Conservation (phyloP, 2,797 vertebrate genomes). For the Avahi laniger region DNA sequence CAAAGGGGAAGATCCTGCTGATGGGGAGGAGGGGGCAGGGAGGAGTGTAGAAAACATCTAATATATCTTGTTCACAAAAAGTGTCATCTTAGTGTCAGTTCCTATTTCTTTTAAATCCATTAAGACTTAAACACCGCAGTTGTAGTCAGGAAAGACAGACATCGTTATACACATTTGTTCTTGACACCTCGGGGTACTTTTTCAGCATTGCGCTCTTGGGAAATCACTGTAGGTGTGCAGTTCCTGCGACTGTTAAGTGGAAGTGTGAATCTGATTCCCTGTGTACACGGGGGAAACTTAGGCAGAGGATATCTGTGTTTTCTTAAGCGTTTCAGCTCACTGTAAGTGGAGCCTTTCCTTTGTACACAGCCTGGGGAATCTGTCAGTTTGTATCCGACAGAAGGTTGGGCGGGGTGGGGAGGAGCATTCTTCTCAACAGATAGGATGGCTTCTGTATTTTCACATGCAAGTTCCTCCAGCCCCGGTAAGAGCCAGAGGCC, state of each 20-base stretch:
- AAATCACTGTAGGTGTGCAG: conserved; percentile 70
- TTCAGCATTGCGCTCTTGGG: conserved; percentile 54
- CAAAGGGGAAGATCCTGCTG: neutral
- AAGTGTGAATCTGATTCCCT: conserved; percentile 65
- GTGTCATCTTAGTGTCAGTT: conserved; percentile 46
- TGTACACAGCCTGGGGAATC: conserved; percentile 14
- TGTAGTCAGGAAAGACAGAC: conserved; percentile 60
- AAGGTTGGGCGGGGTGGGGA: neutral
- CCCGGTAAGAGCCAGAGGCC: neutral
- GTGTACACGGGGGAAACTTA: conserved; percentile 33
- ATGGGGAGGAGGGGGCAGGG: neutral
- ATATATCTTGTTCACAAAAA: conserved; percentile 57
- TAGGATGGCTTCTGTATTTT: neutral
- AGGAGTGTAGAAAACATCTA: conserved; percentile 27
- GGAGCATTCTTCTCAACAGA: neutral
- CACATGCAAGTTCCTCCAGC: neutral
- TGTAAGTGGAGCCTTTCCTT: conserved; percentile 11
- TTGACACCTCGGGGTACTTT: conserved; percentile 69
- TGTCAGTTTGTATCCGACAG: neutral
- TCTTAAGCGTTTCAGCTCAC: conserved; percentile 24
- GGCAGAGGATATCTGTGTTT: conserved; percentile 50
- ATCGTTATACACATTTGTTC: conserved; percentile 50
- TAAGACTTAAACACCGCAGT: neutral
- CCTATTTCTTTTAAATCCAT: conserved; percentile 59
- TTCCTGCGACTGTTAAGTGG: conserved; percentile 56